A percentile compares a stretch with the other conserved stretches of the same genome.
Evolutionary conservation across 2,888 invertebrate species (phyloP).

Genomic region (Eilema depressum): DNA sequence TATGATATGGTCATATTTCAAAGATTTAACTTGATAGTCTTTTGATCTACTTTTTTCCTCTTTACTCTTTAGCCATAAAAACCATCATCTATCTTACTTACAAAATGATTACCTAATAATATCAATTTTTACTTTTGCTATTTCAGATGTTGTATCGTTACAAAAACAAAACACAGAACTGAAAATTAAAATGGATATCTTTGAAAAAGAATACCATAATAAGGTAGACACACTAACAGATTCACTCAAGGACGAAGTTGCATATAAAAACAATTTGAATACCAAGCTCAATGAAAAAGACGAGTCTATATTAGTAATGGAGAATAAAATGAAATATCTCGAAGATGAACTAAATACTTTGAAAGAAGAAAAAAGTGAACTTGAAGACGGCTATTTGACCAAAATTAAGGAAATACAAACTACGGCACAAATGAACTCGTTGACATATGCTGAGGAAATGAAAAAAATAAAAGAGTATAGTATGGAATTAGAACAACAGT

Average conservation of each 20-base stretch:
- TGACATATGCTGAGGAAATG: background rate
- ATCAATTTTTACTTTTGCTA: background rate
- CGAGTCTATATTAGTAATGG: background rate
- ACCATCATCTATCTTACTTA: too few relatives aligned
- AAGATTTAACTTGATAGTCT: too few relatives aligned
- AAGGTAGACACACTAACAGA: background rate
- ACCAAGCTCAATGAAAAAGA: background rate
- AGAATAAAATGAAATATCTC: background rate
- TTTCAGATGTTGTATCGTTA: background rate
- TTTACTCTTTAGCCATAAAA: too few relatives aligned
- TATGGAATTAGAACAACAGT: conserved; percentile 4
- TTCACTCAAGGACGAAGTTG: background rate
- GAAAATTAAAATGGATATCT: background rate
- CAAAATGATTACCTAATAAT: background rate
- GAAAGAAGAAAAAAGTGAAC: conserved; percentile 6
- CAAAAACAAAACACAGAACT: conserved; percentile 6
- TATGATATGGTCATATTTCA: background rate
- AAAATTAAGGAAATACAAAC: background rate
- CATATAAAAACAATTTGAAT: background rate
- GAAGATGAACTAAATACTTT: background rate
- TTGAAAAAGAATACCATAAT: background rate
- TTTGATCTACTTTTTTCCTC: too few relatives aligned
- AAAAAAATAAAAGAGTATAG: background rate
- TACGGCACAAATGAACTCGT: background rate
- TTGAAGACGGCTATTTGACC: background rate